Evolutionary conservation across 2,888 invertebrate species (phyloP), one percentile per base, ranked within the genome.

Genomic region (Ophioninae sp.): DNA sequence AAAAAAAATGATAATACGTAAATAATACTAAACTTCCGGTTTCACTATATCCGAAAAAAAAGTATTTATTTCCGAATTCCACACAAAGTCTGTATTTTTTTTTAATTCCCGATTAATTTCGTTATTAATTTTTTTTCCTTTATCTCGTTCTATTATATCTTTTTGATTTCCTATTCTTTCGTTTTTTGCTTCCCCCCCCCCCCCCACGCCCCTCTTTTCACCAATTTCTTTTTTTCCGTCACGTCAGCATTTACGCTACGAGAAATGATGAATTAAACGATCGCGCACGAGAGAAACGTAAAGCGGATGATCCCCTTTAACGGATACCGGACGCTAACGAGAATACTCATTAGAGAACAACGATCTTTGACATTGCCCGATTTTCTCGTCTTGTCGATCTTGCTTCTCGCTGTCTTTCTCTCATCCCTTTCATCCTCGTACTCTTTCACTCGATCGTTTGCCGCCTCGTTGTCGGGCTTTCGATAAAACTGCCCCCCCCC

Each of bases 261-360:
- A 50, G 10, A 17, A 50, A 50, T 50, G 13, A 50, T 50, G 17
- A 50, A 50, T 50, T 50, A 17, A 50, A 13, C 50, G 50, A 17
- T 50, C 10, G 44, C 44, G 10, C 50, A 13, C 17, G 17, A 6
- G 50, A 50, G 50, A 17, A 50, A 10, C 50, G 50, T 50, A 50
- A 50, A 13, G 17, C 50, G 50, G 50, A 17, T 50, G 50, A 50
- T 50, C 21, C 30, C 57, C 13, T 57, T 37, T n/a, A 57, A n/a
- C 70, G 57, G 37, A n/a, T 30, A 56, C 57, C 64, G 64, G 56
- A 57, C 57, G 57, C 20, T 70, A 70, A 70, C 37, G 70, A 70
- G 56, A 70, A 30, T 56, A 56, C 70, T 70, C 70, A 30, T 70
- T 70, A 57, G 56, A 8, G 30, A 50, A 17, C 50, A 50, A 50